Conservation (phyloP, 2,888 invertebrate genomes). For the Polymixis lichenea region DNA sequence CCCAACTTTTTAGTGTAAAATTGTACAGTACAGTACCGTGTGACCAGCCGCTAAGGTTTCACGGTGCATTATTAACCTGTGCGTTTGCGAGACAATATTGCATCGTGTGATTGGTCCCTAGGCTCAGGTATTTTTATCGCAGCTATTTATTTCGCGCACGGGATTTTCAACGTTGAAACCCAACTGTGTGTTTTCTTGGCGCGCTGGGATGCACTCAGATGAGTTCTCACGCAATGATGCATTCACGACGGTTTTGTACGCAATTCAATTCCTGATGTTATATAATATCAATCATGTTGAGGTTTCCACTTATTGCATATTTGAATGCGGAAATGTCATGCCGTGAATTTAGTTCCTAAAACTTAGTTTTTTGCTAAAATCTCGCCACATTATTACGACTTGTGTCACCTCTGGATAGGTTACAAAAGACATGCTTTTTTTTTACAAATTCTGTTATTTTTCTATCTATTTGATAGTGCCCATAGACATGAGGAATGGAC, state of each 20-base stretch:
- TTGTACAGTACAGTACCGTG: neutral
- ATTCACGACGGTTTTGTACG: neutral
- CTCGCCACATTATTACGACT: conserved; percentile 7
- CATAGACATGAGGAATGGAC: neutral
- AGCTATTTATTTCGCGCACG: no score
- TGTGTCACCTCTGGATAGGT: neutral
- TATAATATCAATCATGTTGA: neutral
- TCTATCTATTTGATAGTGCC: neutral
- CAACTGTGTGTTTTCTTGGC: no score
- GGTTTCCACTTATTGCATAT: neutral
- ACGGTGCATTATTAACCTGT: neutral
- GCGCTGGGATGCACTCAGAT: no score
- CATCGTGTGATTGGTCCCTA: neutral
- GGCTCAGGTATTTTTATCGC: no score
- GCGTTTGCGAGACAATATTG: neutral
- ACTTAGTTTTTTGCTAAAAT: conserved; percentile 2
- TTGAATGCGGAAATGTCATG: neutral
- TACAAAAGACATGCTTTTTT: conserved; percentile 1
- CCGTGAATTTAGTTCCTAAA: conserved; percentile 1
- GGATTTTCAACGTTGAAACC: no score
- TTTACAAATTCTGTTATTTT: neutral
- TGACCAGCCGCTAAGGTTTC: neutral
- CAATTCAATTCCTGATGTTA: neutral
- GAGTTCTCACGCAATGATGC: no score
- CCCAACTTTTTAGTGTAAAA: neutral